Evolutionary conservation across 2,888 invertebrate genomes (phyloP).

Genomic region (Perdita meconis): DNA sequence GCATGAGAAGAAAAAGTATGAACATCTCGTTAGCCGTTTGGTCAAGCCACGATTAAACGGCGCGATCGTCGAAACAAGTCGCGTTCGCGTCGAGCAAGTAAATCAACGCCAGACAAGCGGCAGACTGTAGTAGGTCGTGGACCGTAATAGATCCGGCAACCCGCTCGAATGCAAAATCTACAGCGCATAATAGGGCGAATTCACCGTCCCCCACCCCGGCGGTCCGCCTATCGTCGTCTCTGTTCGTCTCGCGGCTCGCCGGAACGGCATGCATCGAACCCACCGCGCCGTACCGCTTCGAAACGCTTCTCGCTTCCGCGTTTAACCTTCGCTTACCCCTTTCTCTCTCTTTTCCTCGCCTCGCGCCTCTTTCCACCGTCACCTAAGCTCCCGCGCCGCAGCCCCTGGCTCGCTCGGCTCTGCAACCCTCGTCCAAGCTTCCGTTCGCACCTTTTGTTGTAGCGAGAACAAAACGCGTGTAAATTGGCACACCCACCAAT

Average conservation of each 20-base stretch:
- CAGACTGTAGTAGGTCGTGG: constrained; percentile 56
- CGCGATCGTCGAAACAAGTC: constrained; percentile 57
- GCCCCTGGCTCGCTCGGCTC: constrained; percentile 51
- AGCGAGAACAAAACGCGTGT: constrained; percentile 80
- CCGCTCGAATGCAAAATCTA: constrained; percentile 64
- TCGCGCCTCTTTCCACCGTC: constrained; percentile 34
- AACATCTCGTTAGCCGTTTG: constrained; percentile 51
- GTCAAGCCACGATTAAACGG: constrained; percentile 52
- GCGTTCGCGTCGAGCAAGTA: constrained; percentile 52
- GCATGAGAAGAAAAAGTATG: background rate
- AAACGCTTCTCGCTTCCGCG: constrained; percentile 48
- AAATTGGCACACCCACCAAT: constrained; percentile 81
- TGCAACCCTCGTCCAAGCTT: constrained; percentile 68
- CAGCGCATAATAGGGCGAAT: constrained; percentile 63
- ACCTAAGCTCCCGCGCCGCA: constrained; percentile 56
- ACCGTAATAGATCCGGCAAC: constrained; percentile 59
- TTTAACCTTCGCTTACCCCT: constrained; percentile 53
- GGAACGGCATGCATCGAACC: constrained; percentile 66
- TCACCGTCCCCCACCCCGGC: constrained; percentile 34
- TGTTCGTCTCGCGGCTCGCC: constrained; percentile 35
- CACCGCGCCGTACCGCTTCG: constrained; percentile 58
- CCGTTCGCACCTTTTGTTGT: constrained; percentile 79
- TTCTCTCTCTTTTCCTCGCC: constrained; percentile 30
- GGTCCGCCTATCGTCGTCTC: constrained; percentile 31
- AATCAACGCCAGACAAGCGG: constrained; percentile 61